Conservation (phyloP, 2,797 vertebrate species). For the Sphenodon punctatus region DNA sequence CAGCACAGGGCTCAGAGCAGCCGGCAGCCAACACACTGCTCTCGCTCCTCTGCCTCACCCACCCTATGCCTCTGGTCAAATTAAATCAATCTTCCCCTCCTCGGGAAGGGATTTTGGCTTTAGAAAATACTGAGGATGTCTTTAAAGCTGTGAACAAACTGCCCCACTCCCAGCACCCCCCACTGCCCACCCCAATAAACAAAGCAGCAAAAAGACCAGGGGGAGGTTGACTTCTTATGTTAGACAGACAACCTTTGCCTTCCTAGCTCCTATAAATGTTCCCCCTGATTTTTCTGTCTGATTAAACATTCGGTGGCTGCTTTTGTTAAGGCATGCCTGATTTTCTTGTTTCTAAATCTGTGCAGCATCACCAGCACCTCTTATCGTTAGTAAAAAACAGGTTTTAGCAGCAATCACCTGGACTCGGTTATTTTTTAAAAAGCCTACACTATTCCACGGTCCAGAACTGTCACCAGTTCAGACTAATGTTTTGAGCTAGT, state of each 20-base stretch:
- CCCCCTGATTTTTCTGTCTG: slow-evolving; percentile 1
- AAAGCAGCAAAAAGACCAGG: not conserved
- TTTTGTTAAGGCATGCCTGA: not conserved
- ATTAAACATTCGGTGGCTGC: not conserved
- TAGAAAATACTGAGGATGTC: not conserved
- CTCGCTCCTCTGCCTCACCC: not conserved
- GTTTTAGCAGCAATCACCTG: not conserved
- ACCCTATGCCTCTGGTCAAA: not conserved
- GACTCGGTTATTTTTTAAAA: not conserved
- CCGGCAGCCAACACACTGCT: not conserved
- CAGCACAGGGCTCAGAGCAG: not conserved
- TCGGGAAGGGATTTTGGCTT: not conserved
- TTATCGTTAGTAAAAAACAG: not conserved
- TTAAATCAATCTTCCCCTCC: not conserved
- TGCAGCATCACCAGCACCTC: not conserved
- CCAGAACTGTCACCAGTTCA: no score
- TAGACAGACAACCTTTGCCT: not conserved
- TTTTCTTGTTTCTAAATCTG: not conserved
- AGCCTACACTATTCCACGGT: no score
- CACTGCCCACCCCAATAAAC: not conserved
- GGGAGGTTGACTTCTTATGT: not conserved
- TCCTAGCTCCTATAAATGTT: not conserved
- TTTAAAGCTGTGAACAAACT: slow-evolving; percentile 28
- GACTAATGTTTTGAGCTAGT: no score
- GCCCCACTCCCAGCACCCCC: not conserved